Conservation (phyloP, 2,888 invertebrate genomes). For the Lasioglossum vierecki region DNA sequence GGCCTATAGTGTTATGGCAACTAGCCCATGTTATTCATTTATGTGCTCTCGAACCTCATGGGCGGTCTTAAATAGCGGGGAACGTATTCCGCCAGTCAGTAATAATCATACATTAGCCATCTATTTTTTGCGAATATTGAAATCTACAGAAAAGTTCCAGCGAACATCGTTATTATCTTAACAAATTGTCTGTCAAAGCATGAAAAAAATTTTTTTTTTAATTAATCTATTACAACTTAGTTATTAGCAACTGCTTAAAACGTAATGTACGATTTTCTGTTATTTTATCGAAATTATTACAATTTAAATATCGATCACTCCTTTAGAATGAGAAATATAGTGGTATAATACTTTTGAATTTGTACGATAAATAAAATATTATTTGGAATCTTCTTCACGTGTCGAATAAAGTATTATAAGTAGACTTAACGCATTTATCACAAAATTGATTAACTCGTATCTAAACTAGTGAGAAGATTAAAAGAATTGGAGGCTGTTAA, state of each 20-base stretch:
- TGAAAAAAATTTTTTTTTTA: too few species aligned
- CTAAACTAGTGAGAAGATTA: too few species aligned
- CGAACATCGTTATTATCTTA: too few species aligned
- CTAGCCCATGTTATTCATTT: constrained; percentile 57
- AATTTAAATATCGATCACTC: background rate
- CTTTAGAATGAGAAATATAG: background rate
- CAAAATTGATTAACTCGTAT: background rate
- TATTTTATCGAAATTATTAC: background rate
- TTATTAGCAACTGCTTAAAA: too few species aligned
- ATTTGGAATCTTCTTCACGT: too few species aligned
- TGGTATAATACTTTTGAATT: background rate
- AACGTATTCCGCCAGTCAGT: constrained; percentile 32
- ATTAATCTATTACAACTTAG: too few species aligned
- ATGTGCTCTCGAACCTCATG: constrained; percentile 49
- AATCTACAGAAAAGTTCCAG: too few species aligned
- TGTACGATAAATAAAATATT: too few species aligned
- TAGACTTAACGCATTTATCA: too few species aligned
- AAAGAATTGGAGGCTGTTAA: background rate
- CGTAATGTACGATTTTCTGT: too few species aligned
- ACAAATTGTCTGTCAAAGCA: too few species aligned
- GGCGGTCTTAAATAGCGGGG: constrained; percentile 63
- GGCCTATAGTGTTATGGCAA: constrained; percentile 61
- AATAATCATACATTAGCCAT: constrained; percentile 7
- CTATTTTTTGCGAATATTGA: background rate
- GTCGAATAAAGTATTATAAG: background rate